Percentiles rank a stretch among this genome's conserved stretches.
These are phyloP conservation scores for Aldabrachelys gigantea DNA, from an alignment of 2,113 vertebrate genomes.

Conservation along the genomic window DNA sequence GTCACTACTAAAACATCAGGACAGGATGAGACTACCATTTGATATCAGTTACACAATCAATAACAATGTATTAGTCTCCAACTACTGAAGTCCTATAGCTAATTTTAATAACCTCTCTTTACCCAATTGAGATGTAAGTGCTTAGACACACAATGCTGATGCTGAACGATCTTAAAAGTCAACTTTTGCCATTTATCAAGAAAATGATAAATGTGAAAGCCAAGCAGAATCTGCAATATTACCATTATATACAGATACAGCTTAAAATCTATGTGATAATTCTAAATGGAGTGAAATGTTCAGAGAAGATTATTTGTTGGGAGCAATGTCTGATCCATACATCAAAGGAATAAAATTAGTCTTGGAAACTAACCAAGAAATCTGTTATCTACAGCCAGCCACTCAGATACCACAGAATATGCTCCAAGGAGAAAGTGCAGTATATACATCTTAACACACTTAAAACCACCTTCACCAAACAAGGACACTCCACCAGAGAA, in stretches of 20 bases:
- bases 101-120: not conserved
- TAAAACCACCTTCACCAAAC: too few relatives aligned
- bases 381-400: too few relatives aligned
- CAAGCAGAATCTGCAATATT: not conserved
- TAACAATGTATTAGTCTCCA: fast-evolving
- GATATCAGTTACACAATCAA: not conserved
- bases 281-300: not conserved
- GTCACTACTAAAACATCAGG: not conserved
- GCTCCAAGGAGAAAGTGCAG: too few relatives aligned
- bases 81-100: not conserved
- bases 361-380: not conserved
- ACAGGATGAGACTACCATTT: not conserved
- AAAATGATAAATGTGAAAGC: fast-evolving
- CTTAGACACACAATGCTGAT: not conserved
- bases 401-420: too few relatives aligned
- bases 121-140: not conserved
- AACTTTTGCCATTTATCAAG: not conserved
- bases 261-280: fast-evolving
- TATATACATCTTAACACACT: too few relatives aligned
- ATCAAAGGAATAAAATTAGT: conserved; percentile 33
- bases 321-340: not conserved
- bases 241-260: fast-evolving
- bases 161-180: not conserved
- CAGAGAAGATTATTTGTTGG: not conserved
- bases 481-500: too few relatives aligned